Base-by-base conservation (phyloP, 2,888 invertebrate genomes). In the Trachelus tabidus region DNA sequence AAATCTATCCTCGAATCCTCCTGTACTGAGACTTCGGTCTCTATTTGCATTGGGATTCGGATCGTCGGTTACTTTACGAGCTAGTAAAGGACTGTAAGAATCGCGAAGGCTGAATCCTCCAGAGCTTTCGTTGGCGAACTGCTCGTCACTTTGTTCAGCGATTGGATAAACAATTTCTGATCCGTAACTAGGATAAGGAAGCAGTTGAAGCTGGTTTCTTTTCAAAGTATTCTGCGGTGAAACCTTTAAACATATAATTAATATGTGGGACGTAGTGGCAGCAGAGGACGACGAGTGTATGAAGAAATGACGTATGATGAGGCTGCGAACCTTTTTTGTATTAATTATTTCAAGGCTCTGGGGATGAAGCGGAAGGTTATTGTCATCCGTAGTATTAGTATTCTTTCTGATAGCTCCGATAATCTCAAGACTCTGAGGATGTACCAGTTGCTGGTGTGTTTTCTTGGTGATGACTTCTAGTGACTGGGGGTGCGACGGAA, bases 111-210 rank as follows among this genome's bases (percentile, higher is more conserved):
- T 88, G 75, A 85, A 90, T 75, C 88, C 89, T 68, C 86, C 87
- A 56, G 89, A 85, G 84, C 87, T 89, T 85, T 92, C 88, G 84
- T 88, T 87, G 79, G 90, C 83, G 82, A 90, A 89, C 90, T 92
- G 95, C 90, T 97, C 96, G 87, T 96, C 97, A 0, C 95, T 95
- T 89, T 96, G 96, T 92, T 97, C 97, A 1, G 96, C 96, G 84
- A 97, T 97, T 4, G 97, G 96, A 90, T 97, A 96, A 1, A 96
- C 94, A 79, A 96, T 95, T 91, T 96, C 96, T 1, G 96, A 95
- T 23, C 95, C 95, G 84, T 95, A 95, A 68, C 94, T 94, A 79
- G 94, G 87, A 84, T 90, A 90, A 75, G 90, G 90, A 83, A 91
- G 84, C 81, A 91, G 82, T 79, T 91, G 89, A 40, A 91, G 83